phyloP scores from a whole-genome alignment of 2,888 invertebrate species.

The Drosophila mayaguana region DNA sequence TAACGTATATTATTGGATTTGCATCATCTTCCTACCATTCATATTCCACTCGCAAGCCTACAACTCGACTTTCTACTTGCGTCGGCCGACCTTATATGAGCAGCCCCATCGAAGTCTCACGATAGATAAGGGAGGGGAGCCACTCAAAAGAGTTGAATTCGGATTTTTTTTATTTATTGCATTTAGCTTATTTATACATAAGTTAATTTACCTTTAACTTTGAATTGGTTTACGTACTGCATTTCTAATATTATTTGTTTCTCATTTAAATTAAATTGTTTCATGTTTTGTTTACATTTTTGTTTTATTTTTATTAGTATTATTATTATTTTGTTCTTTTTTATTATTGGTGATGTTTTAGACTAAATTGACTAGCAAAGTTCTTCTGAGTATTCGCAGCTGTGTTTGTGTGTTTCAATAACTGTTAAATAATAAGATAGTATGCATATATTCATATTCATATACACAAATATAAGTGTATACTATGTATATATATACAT shows the following conservation, averaged over 20 bases:
- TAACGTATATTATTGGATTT: too few relatives aligned
- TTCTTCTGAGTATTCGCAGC: constrained; percentile 29
- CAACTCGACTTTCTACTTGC: too few relatives aligned
- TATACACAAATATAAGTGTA: not conserved
- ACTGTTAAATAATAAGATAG: constrained; percentile 14
- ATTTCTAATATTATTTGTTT: constrained; percentile 13
- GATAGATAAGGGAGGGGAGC: too few relatives aligned
- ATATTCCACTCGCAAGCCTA: too few relatives aligned
- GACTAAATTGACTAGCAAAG: constrained; percentile 52
- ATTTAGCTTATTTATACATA: constrained; percentile 49
- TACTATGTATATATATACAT: not conserved
- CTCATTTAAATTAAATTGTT: not conserved
- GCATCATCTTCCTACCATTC: too few relatives aligned
- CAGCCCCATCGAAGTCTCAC: too few relatives aligned
- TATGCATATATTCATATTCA: not conserved
- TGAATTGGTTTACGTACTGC: constrained; percentile 37
- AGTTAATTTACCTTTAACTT: constrained; percentile 29
- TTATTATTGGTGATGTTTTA: constrained; percentile 8
- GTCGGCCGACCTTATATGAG: too few relatives aligned
- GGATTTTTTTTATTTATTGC: constrained; percentile 67
- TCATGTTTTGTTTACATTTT: not conserved
- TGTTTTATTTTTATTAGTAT: not conserved
- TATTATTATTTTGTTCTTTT: not conserved
- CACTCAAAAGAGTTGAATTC: too few relatives aligned
- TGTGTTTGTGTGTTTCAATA: constrained; percentile 1